phyloP scores from a whole-genome alignment of 2,888 invertebrate species.

The Ichneumoninae sp. region DNA sequence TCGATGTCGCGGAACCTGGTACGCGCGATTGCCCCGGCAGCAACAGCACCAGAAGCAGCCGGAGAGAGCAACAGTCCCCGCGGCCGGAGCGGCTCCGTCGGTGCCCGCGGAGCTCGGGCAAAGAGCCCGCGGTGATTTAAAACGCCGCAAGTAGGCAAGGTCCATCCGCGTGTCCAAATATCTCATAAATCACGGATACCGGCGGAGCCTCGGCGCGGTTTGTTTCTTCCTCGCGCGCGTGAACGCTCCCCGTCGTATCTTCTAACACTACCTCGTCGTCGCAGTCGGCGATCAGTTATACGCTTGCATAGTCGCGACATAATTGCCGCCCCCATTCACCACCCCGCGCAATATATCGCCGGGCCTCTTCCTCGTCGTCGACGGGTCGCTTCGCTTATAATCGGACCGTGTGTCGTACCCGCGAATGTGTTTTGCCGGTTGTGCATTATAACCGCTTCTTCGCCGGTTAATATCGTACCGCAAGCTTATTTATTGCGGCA shows the following conservation, averaged over 20 bases:
- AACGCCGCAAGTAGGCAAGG: constrained; percentile 69
- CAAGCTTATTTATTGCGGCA: constrained; percentile 70
- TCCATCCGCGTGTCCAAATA: constrained; percentile 69
- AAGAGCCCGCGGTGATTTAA: constrained; percentile 68
- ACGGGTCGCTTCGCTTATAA: constrained; percentile 29
- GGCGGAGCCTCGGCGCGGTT: constrained; percentile 29
- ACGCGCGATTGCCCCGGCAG: constrained; percentile 34
- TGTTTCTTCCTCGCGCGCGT: constrained; percentile 39
- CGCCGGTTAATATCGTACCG: constrained; percentile 42
- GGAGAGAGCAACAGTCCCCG: constrained; percentile 50
- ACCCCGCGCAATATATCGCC: constrained; percentile 70
- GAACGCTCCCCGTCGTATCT: constrained; percentile 28
- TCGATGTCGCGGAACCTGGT: constrained; percentile 59
- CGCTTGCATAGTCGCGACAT: constrained; percentile 70
- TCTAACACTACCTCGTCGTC: constrained; percentile 40
- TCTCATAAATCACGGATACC: constrained; percentile 66
- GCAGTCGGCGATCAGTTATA: constrained; percentile 50
- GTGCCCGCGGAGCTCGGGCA: constrained; percentile 43
- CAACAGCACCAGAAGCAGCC: constrained; percentile 52
- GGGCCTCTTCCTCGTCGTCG: constrained; percentile 51
- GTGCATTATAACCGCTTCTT: constrained; percentile 6
- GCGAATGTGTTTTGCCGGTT: constrained; percentile 61
- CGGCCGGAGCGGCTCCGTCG: constrained; percentile 39
- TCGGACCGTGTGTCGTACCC: constrained; percentile 21
- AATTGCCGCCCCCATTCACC: constrained; percentile 74